A percentile compares a stretch with the other conserved stretches of the same genome.
phyloP scores from a whole-genome alignment of 2,888 invertebrate species.

The Epiperipatus broadwayi region DNA sequence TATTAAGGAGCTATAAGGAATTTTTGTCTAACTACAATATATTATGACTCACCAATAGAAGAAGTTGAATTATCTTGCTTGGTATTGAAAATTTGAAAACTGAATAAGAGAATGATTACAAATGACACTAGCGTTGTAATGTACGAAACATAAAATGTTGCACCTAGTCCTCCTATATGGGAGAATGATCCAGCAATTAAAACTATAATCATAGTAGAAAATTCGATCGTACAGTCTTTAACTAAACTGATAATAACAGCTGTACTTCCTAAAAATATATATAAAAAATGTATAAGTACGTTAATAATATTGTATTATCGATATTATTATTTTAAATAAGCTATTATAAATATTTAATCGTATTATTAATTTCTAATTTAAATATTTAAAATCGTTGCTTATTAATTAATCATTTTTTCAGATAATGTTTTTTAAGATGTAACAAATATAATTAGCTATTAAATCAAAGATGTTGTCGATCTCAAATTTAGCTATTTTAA shows the following conservation, averaged over 20 bases:
- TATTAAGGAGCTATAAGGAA: too few species aligned
- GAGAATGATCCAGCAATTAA: constrained; percentile 18
- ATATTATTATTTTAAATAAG: too few species aligned
- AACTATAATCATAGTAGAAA: constrained; percentile 25
- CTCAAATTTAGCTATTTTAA: too few species aligned
- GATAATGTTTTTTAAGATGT: too few species aligned
- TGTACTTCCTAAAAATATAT: constrained; percentile 21
- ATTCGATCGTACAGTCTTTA: constrained; percentile 23
- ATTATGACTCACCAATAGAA: constrained; percentile 20
- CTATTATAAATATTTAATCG: too few species aligned
- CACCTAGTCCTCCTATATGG: constrained; percentile 19
- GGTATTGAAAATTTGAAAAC: constrained; percentile 21
- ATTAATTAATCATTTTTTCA: too few species aligned
- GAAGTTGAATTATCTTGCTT: constrained; percentile 15
- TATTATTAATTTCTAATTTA: too few species aligned
- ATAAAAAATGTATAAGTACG: constrained; percentile 18
- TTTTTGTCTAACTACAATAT: too few species aligned
- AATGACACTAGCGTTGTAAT: constrained; percentile 28
- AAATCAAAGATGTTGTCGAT: too few species aligned
- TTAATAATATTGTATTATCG: too few species aligned
- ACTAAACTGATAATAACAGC: constrained; percentile 26
- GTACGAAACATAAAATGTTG: constrained; percentile 30
- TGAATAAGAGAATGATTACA: constrained; percentile 24
- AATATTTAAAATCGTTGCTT: too few species aligned
- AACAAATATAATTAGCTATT: too few species aligned